Evolutionary conservation across 2,888 invertebrate genomes (phyloP).

Genomic region (Conus canariensis): DNA sequence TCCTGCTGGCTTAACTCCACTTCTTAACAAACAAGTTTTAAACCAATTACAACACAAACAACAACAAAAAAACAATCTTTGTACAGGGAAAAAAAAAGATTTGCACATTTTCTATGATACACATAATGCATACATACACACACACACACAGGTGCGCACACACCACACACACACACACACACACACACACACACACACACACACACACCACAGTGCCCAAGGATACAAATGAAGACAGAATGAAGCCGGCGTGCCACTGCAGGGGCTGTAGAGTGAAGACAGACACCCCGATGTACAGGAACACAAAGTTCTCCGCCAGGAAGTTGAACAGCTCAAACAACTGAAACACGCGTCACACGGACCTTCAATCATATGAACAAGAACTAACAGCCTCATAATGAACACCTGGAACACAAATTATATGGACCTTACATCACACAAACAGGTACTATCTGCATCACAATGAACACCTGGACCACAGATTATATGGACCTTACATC

Average conservation of each 20-base stretch:
- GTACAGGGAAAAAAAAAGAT: too few species aligned
- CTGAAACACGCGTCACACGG: slow-evolving; percentile 66
- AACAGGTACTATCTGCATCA: too few species aligned
- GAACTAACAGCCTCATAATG: too few species aligned
- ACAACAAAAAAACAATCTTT: too few species aligned
- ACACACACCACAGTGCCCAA: slow-evolving; percentile 53
- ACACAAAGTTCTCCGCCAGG: slow-evolving; percentile 98
- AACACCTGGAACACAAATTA: too few species aligned
- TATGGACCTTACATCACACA: too few species aligned
- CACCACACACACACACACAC: slow-evolving; percentile 1
- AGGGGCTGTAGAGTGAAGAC: slow-evolving; percentile 99
- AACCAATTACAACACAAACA: too few species aligned
- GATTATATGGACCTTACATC: too few species aligned
- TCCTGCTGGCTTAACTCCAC: too few species aligned
- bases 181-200: not conserved
- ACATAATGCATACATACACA: not conserved
- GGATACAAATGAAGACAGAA: slow-evolving; percentile 94
- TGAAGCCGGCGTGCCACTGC: slow-evolving; percentile 94
- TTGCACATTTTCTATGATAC: not conserved
- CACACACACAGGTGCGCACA: not conserved
- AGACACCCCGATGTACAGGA: slow-evolving; percentile 98
- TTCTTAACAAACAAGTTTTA: too few species aligned
- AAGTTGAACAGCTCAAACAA: slow-evolving; percentile 96
- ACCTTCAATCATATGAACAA: too few species aligned
- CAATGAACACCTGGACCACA: too few species aligned